Evolutionary conservation across 1,140 invertebrate genomes (phyloP).

Genomic region (Caenorhabditis tropicalis): DNA sequence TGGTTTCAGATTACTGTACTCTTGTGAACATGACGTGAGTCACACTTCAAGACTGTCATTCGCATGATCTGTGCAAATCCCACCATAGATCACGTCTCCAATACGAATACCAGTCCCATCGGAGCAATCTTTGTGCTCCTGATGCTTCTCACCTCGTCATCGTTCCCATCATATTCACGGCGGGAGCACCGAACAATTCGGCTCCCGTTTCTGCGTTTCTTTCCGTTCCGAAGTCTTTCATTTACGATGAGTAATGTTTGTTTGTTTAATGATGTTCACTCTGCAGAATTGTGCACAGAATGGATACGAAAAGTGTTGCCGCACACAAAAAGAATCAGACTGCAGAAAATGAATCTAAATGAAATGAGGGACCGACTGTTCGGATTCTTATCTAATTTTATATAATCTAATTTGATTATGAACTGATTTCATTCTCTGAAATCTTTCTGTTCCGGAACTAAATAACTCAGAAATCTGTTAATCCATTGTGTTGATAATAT

Average conservation of each 20-base stretch:
- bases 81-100: slow-evolving; percentile 27
- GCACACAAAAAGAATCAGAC: background rate
- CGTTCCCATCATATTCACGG: background rate
- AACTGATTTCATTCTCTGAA: background rate
- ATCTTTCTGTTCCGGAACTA: background rate
- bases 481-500: background rate
- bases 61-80: background rate
- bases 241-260: slow-evolving; percentile 29
- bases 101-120: background rate
- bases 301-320: background rate
- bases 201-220: background rate
- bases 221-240: background rate
- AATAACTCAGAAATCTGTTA: background rate
- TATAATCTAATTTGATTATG: background rate
- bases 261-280: slow-evolving; percentile 29
- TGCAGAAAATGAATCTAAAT: background rate
- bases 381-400: background rate
- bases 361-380: background rate
- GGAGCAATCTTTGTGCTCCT: slow-evolving; percentile 21
- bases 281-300: background rate
- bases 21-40: background rate
- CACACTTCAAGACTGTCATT: background rate
- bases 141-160: slow-evolving; percentile 21
- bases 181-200: background rate
- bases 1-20: background rate